Conservation (phyloP, 1,140 invertebrate genomes). For the Drosophila kepulauana region DNA sequence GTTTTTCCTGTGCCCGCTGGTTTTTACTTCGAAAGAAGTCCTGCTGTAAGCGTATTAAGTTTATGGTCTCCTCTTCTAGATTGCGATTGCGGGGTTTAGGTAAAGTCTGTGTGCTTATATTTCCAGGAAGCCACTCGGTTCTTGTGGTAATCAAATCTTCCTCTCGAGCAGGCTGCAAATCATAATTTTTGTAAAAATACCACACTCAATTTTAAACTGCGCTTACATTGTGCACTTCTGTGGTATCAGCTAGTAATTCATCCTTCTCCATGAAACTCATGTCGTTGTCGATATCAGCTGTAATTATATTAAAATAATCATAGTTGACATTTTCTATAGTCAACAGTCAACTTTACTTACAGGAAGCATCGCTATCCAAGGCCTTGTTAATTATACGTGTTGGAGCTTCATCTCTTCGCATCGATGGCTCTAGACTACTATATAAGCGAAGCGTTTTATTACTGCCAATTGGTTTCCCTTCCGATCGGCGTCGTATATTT, state of each 20-base stretch:
- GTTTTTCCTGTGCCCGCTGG: conserved; percentile 30
- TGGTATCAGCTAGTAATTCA: background rate
- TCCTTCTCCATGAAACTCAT: background rate
- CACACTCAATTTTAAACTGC: too few relatives aligned
- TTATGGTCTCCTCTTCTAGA: conserved; percentile 26
- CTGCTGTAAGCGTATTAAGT: conserved; percentile 20
- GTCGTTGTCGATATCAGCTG: background rate
- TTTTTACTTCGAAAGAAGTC: conserved; percentile 31
- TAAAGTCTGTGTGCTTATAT: too few relatives aligned
- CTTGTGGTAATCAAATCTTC: too few relatives aligned
- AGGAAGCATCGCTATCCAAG: conserved; percentile 12
- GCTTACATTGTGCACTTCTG: background rate
- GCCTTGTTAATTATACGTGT: background rate
- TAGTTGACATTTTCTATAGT: too few relatives aligned
- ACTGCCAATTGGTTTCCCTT: background rate
- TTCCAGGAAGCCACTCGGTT: too few relatives aligned
- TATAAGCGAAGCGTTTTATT: background rate
- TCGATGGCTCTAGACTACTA: background rate
- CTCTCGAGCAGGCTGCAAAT: too few relatives aligned
- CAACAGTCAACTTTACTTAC: conserved; percentile 5
- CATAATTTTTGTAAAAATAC: too few relatives aligned
- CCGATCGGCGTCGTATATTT: conserved; percentile 19
- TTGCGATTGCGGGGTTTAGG: background rate
- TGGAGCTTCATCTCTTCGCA: background rate
- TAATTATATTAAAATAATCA: too few relatives aligned